Percentiles rank a stretch among this genome's conserved stretches.
Evolutionary conservation across 2,888 invertebrate genomes (phyloP).

Genomic region (Myathropa florea): DNA sequence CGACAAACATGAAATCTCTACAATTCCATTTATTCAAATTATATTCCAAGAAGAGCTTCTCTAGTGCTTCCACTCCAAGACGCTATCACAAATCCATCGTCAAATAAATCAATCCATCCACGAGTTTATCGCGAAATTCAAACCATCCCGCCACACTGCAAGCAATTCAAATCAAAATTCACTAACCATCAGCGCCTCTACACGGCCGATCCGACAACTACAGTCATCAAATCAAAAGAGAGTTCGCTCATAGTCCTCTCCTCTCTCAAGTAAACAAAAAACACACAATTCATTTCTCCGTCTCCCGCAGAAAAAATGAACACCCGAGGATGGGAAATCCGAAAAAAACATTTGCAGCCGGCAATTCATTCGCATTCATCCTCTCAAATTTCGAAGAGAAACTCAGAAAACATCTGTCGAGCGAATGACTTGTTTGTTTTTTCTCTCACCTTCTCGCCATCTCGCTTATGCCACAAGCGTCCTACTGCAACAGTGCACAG

Average conservation of each 20-base stretch:
- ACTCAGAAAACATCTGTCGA: conserved; percentile 67
- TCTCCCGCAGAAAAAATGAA: not conserved
- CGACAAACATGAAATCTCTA: not conserved
- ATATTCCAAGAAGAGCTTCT: not conserved
- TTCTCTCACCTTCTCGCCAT: conserved; percentile 8
- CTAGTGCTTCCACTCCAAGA: not conserved
- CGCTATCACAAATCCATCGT: not conserved
- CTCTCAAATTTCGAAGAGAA: conserved; percentile 59
- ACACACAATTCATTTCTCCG: conserved; percentile 11
- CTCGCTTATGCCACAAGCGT: not conserved
- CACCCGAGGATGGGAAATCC: not conserved
- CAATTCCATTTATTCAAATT: not conserved
- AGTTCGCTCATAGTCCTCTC: not conserved
- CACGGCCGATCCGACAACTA: conserved; percentile 38
- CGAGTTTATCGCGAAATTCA: conserved; percentile 15
- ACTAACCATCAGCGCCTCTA: conserved; percentile 36
- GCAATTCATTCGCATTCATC: conserved; percentile 61
- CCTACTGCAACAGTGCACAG: conserved; percentile 45
- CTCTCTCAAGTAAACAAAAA: conserved; percentile 69
- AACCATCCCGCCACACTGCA: conserved; percentile 47
- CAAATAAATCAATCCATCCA: not conserved
- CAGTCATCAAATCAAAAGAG: not conserved
- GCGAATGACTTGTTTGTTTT: conserved; percentile 10
- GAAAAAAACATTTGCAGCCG: conserved; percentile 59
- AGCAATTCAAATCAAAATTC: not conserved